Evolutionary conservation across 2,888 invertebrate species (phyloP), one percentile per base, ranked within the genome.

Genomic region (Gari tellinella): DNA sequence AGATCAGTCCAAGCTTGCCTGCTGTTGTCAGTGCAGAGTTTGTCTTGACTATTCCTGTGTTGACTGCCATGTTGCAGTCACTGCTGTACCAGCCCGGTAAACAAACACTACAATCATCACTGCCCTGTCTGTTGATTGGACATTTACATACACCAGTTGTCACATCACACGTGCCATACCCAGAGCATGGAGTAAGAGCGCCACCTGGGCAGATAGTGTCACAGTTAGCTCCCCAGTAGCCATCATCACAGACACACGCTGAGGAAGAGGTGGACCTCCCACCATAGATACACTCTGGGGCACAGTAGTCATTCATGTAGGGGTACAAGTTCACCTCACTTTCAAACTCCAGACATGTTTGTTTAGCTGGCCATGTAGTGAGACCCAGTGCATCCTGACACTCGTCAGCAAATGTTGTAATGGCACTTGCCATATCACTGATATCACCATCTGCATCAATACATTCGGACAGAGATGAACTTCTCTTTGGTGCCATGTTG

Each of bases 121-220:
- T 52, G 12, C 72, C 80, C 48, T 63, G 55, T 19, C 74, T 78
- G 63, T 83, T 81, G 17, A 84, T n/a, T 37, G 84, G 85, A 66
- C 86, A 88, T 17, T 66, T 23, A 63, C 86, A 88, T 17, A 21
- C 17, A 7, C 86, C 86, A 2, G 66, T 78, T 12, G 49, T 23
- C 15, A 57, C 45, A 58, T 86, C 74, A 67, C 87, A 87, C 31
- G 81, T 76, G 19, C 86, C 86, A 49, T 77, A 77, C 2, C 86
- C 86, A 15, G 79, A 78, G 48, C 87, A 87, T 14, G 85, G 82
- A 17, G 64, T 68, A 1, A 17, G 21, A 2, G 68, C 64, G 8
- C 86, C 85, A 26, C 87, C 87, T 15, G 86, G 86, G 62, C 86
- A 87, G 25, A 72, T 67, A n/a, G 52, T 48, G 12, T 74, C 63